phyloP scores from a whole-genome alignment of 1,140 invertebrate species.

The Limonius californicus region DNA sequence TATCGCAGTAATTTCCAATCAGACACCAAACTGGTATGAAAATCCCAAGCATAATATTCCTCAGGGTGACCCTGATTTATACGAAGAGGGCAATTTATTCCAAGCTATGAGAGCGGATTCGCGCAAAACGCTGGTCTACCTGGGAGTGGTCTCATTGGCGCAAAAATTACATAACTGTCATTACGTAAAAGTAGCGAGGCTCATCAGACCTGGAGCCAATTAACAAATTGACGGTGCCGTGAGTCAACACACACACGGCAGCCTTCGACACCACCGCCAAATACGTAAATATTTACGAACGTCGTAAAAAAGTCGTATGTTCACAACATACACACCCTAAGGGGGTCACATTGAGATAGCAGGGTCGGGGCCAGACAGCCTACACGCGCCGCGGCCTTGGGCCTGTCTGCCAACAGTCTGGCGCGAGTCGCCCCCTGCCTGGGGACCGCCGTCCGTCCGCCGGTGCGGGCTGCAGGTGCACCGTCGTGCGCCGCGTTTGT shows the following conservation, averaged over 20 bases:
- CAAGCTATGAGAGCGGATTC: too few relatives aligned
- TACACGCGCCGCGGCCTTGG: slow-evolving; percentile 17
- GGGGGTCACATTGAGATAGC: slow-evolving; percentile 15
- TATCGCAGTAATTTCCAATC: too few relatives aligned
- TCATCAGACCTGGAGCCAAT: not conserved
- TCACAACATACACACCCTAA: slow-evolving; percentile 12
- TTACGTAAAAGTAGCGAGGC: too few relatives aligned
- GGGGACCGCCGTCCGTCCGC: not conserved
- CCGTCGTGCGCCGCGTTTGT: not conserved
- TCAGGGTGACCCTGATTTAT: too few relatives aligned
- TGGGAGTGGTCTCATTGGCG: too few relatives aligned
- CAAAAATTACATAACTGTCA: too few relatives aligned
- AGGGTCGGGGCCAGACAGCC: slow-evolving; percentile 10
- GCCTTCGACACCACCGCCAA: not conserved
- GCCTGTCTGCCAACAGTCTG: slow-evolving; percentile 20
- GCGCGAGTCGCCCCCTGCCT: slow-evolving; percentile 11
- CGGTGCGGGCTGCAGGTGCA: slow-evolving; percentile 10
- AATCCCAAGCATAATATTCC: too few relatives aligned
- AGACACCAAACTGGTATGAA: too few relatives aligned
- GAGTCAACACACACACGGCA: too few relatives aligned
- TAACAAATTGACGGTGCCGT: not conserved
- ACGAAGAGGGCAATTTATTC: too few relatives aligned
- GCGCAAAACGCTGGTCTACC: too few relatives aligned
- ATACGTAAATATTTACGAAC: slow-evolving; percentile 12
- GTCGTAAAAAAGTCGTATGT: slow-evolving; percentile 7